Evolutionary conservation across 2,797 vertebrate species (phyloP), one percentile per base, ranked within the genome.

Genomic region (Fistularia tabacaria): DNA sequence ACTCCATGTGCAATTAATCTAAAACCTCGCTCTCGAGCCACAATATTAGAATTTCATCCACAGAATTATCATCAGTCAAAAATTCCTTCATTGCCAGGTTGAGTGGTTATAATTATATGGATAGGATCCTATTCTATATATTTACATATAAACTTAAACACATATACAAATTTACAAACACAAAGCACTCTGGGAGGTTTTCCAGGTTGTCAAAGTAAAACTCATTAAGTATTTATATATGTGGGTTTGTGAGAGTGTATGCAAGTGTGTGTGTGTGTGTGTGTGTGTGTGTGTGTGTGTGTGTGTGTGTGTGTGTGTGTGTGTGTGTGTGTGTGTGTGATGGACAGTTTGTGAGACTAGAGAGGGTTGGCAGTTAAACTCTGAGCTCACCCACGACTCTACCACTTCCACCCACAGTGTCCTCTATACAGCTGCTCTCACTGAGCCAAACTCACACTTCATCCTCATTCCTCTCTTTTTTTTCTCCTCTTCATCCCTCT

Each of bases 401-500:
- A 88, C 85, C 90, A 91, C 91, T 86, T 91, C 89, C 90, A 89
- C 91, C 91, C 91, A 92, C 90, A 79, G 83, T 91, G 90, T 92
- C 85, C 89, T 90, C 89, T 87, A 84, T 89, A 90, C 91, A 91
- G 88, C 90, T 91, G 91, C 90, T 90, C 91, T 91, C 87, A 83
- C 88, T 88, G 87, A 90, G 88, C 85, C 87, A 89, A 85, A 84
- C 88, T 92, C 89, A 82, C 91, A 90, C 89, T 88, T 90, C 80
- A 73, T 83, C 80, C 71, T 82, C 84, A 76, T 80, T 79, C 71
- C 73, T 80, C 80, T 64, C 70, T 83, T 71, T 69, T 69, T 74
- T 68, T 71, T 51, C 52, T 49, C 60, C 64, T 51, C 25, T 59
- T 55, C 38, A 6, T 62, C 54, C 49, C 44, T 36, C 49, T 57